Evolutionary conservation across 2,113 vertebrate species (phyloP), one percentile per base, ranked within the genome.

Genomic region (Actenoides lindsayi): DNA sequence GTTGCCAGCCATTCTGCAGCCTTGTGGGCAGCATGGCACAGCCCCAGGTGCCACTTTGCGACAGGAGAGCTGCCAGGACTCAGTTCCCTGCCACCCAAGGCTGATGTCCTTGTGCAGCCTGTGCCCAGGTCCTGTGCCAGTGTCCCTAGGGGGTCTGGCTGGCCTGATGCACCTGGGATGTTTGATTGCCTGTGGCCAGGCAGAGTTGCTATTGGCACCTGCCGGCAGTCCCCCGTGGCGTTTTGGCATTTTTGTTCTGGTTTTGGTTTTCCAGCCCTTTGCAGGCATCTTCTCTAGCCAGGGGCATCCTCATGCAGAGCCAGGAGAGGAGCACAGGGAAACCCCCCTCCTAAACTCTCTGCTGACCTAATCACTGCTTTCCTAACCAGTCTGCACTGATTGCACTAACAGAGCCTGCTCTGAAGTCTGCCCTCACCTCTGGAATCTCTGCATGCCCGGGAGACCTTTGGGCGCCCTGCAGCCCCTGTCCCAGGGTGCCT

Each of bases 201-300:
- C 57, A 75, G 65, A 67, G 57, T 18, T 27, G 54, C 54, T 14
- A 1, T 11, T 4, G 2, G 25, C 4, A 3, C n/a, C 24, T 51
- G 39, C 11, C 27, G 8, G 54, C 1, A 0, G 5, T 42, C 8
- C 42, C 13, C 10, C 0, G 1, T 0, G 5, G 59, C 1, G 0
- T 71, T 57, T 65, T 59, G 24, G 25, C 11, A 1, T 0, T 56
- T 41, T 48, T 59, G 16, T 68, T 74, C 56, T 21, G 21, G 17
- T 59, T 68, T 35, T 20, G 59, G 42, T 64, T 48, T 78, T 67
- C 51, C 41, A 53, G 63, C 31, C 28, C 62, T 48, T 79, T 53
- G 12, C 53, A 33, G 77, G 30, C 2, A 1, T 53, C 48, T 70
- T 57, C 62, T 89, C 7, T 89, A 78, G 92, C 7, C 33, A 84